Evolutionary conservation across 2,888 invertebrate species (phyloP).

Genomic region (Orthosia incerta): DNA sequence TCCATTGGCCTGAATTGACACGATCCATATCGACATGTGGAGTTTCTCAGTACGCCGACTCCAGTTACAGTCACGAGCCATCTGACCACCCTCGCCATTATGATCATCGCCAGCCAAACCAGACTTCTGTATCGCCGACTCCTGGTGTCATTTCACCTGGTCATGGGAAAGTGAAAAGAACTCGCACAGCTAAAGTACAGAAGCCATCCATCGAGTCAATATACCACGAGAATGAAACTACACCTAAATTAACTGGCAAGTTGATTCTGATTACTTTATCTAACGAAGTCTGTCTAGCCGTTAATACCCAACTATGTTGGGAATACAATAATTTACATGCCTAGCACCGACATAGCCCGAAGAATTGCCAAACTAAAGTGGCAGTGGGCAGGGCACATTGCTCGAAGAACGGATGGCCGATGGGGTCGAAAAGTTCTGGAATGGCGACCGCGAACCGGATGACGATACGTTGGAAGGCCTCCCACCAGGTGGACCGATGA

Average conservation of each 20-base stretch:
- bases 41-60: neutral
- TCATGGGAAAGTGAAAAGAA: neutral
- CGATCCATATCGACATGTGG: neutral
- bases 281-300: too few relatives aligned
- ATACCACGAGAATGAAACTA: neutral
- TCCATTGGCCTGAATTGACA: too few relatives aligned
- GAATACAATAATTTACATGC: too few relatives aligned
- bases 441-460: too few relatives aligned
- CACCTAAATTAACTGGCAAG: neutral
- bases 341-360: too few relatives aligned
- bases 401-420: too few relatives aligned
- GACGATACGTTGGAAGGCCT: too few relatives aligned
- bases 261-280: neutral
- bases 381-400: too few relatives aligned
- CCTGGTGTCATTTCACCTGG: neutral
- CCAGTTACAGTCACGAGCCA: neutral
- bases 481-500: too few relatives aligned
- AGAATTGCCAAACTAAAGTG: too few relatives aligned
- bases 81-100: neutral
- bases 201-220: slow-evolving; percentile 6
- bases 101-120: neutral
- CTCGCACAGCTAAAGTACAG: slow-evolving; percentile 6
- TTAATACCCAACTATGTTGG: too few relatives aligned
- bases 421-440: too few relatives aligned
- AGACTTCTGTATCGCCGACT: neutral